Conservation (phyloP, 2,797 vertebrate genomes). For the Spinus pinus region DNA sequence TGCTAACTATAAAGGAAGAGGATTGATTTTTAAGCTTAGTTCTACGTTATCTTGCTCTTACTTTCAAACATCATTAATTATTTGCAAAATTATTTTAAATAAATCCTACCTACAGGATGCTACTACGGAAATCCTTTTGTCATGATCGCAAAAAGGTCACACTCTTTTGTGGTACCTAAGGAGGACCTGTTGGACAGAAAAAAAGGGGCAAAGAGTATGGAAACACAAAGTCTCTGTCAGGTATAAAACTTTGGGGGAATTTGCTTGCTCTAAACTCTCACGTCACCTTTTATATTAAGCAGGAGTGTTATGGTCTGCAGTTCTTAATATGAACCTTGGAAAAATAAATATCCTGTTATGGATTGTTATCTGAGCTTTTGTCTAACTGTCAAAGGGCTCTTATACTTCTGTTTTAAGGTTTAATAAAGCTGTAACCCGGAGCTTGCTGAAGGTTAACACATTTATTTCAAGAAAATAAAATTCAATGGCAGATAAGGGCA, state of each 20-base stretch:
- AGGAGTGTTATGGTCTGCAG: not conserved
- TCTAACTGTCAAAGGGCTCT: not conserved
- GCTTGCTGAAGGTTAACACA: not conserved
- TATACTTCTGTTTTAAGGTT: not conserved
- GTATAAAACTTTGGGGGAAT: not conserved
- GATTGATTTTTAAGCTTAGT: not conserved
- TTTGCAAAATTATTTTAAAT: not conserved
- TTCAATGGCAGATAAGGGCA: not conserved
- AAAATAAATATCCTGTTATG: conserved; percentile 6
- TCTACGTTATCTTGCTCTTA: not conserved
- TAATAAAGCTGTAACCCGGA: not conserved
- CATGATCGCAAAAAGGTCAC: not conserved
- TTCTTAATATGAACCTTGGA: not conserved
- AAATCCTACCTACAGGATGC: not conserved
- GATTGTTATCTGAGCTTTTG: not conserved
- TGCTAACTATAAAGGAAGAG: not conserved
- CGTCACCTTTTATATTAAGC: not conserved
- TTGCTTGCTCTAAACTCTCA: not conserved
- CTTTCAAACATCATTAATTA: not conserved
- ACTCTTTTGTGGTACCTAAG: not conserved
- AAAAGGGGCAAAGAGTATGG: not conserved
- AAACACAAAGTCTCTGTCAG: not conserved
- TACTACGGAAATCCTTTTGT: not conserved
- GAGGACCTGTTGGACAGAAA: not conserved
- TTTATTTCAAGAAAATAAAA: conserved; percentile 27